phyloP scores from a whole-genome alignment of 2,797 vertebrate genomes.

The Chelon auratus region DNA sequence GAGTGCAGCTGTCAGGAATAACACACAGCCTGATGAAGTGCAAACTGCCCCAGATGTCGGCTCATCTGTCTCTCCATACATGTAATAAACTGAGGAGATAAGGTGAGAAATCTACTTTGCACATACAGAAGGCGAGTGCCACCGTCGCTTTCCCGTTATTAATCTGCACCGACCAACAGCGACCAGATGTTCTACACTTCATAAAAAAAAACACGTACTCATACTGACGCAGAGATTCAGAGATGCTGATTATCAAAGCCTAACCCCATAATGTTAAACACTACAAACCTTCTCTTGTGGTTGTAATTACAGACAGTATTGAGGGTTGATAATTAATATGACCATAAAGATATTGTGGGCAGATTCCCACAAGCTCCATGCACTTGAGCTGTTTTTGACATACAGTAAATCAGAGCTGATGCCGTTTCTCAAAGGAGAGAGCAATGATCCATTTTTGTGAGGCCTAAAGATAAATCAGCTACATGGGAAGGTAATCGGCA shows the following conservation, averaged over 20 bases:
- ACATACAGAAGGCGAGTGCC: neutral
- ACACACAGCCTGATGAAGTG: conserved; percentile 26
- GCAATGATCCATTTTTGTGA: no score
- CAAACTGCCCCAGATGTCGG: conserved; percentile 47
- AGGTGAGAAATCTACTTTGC: conserved; percentile 39
- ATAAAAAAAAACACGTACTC: no score
- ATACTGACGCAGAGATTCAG: no score
- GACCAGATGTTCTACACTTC: conserved; percentile 18
- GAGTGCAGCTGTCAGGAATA: conserved; percentile 20
- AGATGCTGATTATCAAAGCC: no score
- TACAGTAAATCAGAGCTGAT: no score
- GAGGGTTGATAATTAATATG: neutral
- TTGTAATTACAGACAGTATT: neutral
- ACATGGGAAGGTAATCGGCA: no score
- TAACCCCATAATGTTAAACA: neutral
- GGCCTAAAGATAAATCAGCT: no score
- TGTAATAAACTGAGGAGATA: conserved; percentile 18
- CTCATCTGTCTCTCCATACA: conserved; percentile 47
- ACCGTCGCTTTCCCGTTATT: conserved; percentile 12
- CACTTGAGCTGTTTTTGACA: neutral
- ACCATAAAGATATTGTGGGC: neutral
- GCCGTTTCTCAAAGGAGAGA: no score
- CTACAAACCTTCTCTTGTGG: neutral
- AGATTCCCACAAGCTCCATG: no score
- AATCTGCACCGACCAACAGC: conserved; percentile 21